Evolutionary conservation across 1,140 invertebrate genomes (phyloP), one percentile per base, ranked within the genome.

Genomic region (Zaprionus lachaisei): DNA sequence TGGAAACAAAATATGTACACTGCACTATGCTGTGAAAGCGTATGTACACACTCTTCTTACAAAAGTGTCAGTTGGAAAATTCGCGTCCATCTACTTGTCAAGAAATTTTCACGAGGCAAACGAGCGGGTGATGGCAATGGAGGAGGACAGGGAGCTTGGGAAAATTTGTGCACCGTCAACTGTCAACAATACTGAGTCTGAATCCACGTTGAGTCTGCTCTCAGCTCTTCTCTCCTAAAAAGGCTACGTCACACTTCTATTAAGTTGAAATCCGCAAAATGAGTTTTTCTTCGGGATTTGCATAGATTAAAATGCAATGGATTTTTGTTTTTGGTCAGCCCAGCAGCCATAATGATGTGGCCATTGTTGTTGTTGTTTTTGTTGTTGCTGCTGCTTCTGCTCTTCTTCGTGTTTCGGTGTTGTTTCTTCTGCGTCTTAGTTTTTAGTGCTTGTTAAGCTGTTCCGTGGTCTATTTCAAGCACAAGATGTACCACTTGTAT

Each of bases 261-360:
- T 73, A 89, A 89, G 68, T 89, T 84, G 77, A 89, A 89, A 79
- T 73, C 85, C 85, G 24, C 84, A 89, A 89, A 89, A 90, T 84
- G 69, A 90, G 85, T 84, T 90, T 81, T 90, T 84, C 79, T 71
- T 81, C 62, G 56, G 79, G 75, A 90, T 89, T 89, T 89, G 84
- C 84, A 89, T 89, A 90, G 81, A 89, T 90, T 90, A 84, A 84
- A 70, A 63, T 81, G 85, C 72, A 79, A 81, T 90, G 81, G 62
- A 54, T 62, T 66, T 69, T 61, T 68, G 74, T 68, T 72, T 79
- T 72, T 57, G 58, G 63, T 64, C 58, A 64, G 37, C 44, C 49
- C 62, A 71, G 54, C 58, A 51, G 24, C 31, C 74, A 77, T 77
- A 66, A 68, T 80, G 75, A 65, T 65, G 65, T 68, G 65, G 58